Evolutionary conservation across 2,888 invertebrate genomes (phyloP).

Genomic region (Harmothoe impar): DNA sequence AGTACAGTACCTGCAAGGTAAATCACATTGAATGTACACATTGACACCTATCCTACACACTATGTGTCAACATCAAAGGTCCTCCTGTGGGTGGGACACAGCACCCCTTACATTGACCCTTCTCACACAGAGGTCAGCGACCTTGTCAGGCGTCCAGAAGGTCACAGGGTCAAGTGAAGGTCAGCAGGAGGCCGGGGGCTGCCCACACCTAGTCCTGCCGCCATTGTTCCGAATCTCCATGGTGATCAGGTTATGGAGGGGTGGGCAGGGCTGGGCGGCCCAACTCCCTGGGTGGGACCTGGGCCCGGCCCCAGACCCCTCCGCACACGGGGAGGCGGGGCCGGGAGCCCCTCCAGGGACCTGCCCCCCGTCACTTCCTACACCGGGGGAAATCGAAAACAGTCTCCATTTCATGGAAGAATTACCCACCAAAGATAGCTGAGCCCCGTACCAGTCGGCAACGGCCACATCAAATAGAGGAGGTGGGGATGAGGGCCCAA

Average conservation of each 20-base stretch:
- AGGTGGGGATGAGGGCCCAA: not conserved
- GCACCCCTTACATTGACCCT: not conserved
- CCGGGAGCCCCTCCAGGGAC: not conserved
- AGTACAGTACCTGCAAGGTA: too few species aligned
- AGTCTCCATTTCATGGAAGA: conserved; percentile 59
- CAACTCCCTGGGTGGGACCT: not conserved
- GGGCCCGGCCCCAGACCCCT: not conserved
- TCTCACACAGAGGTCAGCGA: not conserved
- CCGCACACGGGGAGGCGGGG: not conserved
- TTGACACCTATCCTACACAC: too few species aligned
- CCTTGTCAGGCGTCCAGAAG: not conserved
- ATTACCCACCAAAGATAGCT: conserved; percentile 50
- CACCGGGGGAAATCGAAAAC: conserved; percentile 58
- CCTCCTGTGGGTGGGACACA: too few species aligned
- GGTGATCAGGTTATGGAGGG: conserved; percentile 55
- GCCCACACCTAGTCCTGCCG: conserved; percentile 26
- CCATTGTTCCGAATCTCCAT: conserved; percentile 57
- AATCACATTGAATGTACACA: too few species aligned
- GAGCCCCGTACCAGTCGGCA: not conserved
- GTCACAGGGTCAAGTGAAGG: conserved; percentile 57
- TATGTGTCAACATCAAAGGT: too few species aligned
- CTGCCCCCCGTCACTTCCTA: not conserved
- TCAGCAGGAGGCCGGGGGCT: conserved; percentile 1
- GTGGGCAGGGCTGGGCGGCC: conserved; percentile 4
- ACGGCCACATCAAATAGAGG: not conserved